Conservation (phyloP, 2,113 vertebrate genomes). For the Perca fluviatilis region DNA sequence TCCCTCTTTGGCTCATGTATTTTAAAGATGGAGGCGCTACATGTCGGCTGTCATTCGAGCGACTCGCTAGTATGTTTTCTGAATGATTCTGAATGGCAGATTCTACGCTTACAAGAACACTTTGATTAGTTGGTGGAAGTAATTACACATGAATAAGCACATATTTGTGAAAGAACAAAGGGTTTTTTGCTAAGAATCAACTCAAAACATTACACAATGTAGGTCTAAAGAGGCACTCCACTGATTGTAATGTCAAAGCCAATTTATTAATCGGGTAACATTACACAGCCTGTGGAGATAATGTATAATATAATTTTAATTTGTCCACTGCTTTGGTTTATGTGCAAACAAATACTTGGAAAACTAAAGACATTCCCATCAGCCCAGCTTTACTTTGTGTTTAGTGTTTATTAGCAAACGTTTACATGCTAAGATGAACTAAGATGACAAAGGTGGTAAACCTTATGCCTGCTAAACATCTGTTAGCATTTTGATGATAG, state of each 20-base stretch:
- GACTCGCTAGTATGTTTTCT: too few species aligned
- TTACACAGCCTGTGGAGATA: not conserved
- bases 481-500: not conserved
- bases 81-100: too few species aligned
- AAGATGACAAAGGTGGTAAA: not conserved
- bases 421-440: not conserved
- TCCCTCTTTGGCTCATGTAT: too few species aligned
- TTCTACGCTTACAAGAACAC: too few species aligned
- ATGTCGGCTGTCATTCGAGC: too few species aligned
- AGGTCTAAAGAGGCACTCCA: not conserved
- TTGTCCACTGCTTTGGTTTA: not conserved
- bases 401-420: not conserved
- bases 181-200: too few species aligned
- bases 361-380: not conserved
- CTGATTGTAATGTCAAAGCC: constrained; percentile 15
- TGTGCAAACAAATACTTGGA: not conserved
- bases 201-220: too few species aligned
- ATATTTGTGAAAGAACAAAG: too few species aligned
- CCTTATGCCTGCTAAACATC: not conserved
- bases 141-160: too few species aligned
- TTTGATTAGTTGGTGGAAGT: too few species aligned
- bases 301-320: not conserved
- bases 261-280: not conserved
- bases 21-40: too few species aligned
- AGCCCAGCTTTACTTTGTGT: not conserved